These are phyloP conservation scores for Thunnus maccoyii DNA, from an alignment of 2,113 vertebrate species.

Conservation along the genomic window DNA sequence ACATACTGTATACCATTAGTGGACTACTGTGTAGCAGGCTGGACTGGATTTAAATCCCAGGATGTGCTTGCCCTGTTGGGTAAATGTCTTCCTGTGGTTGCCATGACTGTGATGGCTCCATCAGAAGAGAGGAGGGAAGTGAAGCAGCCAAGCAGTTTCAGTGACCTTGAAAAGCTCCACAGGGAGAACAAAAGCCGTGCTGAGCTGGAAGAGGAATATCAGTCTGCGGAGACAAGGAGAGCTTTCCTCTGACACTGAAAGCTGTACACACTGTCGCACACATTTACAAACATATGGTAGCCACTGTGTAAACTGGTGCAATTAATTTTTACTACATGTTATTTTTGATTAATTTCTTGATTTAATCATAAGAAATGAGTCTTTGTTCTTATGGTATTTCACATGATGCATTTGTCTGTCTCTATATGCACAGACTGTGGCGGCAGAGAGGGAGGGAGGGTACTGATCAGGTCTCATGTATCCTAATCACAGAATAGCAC, in stretches of 20 bases:
- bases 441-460: slow-evolving; percentile 11
- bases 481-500: slow-evolving; percentile 57
- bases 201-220: slow-evolving; percentile 20
- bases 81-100: slow-evolving; percentile 35
- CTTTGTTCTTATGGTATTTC: slow-evolving; percentile 37
- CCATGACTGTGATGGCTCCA: slow-evolving; percentile 35
- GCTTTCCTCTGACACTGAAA: neutral
- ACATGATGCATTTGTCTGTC: slow-evolving; percentile 44
- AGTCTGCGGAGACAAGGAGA: neutral
- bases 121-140: slow-evolving; percentile 11
- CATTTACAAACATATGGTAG: neutral
- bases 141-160: slow-evolving; percentile 15
- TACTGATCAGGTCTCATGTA: slow-evolving; percentile 54
- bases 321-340: neutral
- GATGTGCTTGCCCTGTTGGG: slow-evolving; percentile 22
- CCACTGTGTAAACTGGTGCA: neutral
- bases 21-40: slow-evolving; percentile 17
- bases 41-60: slow-evolving; percentile 23
- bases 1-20: slow-evolving; percentile 15
- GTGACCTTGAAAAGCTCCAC: slow-evolving; percentile 68
- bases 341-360: slow-evolving; percentile 11
- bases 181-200: slow-evolving; percentile 37
- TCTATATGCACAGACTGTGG: slow-evolving; percentile 20
- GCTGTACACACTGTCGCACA: neutral
- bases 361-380: slow-evolving; percentile 20